phyloP scores from a whole-genome alignment of 2,888 invertebrate species.

The Parnassius mnemosyne region DNA sequence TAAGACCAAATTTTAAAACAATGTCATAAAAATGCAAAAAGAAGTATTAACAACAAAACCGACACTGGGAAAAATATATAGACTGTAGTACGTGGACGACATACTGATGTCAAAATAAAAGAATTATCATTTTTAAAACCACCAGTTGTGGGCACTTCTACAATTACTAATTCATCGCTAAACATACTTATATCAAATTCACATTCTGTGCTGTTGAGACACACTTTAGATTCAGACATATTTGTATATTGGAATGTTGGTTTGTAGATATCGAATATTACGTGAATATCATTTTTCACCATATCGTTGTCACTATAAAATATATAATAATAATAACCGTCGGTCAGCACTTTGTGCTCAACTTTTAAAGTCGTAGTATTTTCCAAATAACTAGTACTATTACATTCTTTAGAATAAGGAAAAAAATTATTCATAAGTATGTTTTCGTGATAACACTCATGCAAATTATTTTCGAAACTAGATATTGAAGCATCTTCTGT shows the following conservation, averaged over 20 bases:
- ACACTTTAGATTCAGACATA: conserved; percentile 83
- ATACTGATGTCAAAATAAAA: conserved; percentile 86
- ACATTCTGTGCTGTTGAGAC: conserved; percentile 89
- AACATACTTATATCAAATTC: conserved; percentile 86
- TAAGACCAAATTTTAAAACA: conserved; percentile 53
- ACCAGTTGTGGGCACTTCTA: conserved; percentile 90
- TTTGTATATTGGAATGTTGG: conserved; percentile 90
- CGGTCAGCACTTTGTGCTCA: conserved; percentile 85
- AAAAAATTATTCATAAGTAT: conserved; percentile 87
- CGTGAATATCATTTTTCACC: conserved; percentile 89
- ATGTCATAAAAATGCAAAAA: conserved; percentile 90
- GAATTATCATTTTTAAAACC: conserved; percentile 89
- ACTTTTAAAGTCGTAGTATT: conserved; percentile 83
- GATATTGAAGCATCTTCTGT: conserved; percentile 86
- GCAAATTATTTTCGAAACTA: conserved; percentile 89
- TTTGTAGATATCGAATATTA: conserved; percentile 91
- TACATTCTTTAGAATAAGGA: conserved; percentile 84
- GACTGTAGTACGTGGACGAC: conserved; percentile 88
- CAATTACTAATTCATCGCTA: conserved; percentile 89
- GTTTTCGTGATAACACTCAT: conserved; percentile 88
- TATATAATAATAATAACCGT: conserved; percentile 94
- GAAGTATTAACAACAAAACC: conserved; percentile 86
- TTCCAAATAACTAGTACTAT: conserved; percentile 85
- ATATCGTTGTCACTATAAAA: conserved; percentile 93
- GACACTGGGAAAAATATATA: conserved; percentile 90